Percentiles rank a stretch among this genome's conserved stretches.
phyloP scores from a whole-genome alignment of 35 echinoderm and acorn worm genomes.

The Hemicentrotus pulcherrimus region DNA sequence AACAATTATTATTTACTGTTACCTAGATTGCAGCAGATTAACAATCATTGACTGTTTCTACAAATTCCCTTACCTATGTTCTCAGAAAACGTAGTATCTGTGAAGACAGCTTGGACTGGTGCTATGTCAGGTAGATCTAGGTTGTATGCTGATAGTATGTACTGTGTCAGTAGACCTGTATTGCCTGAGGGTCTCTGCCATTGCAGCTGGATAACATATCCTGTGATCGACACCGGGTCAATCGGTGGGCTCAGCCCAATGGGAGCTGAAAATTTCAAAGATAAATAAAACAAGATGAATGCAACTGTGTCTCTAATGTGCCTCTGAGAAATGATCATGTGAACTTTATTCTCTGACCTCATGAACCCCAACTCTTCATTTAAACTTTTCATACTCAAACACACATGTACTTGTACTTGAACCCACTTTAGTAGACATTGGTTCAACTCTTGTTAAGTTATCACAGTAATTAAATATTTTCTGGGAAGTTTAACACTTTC shows the following conservation, averaged over 20 bases:
- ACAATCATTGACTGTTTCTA: no score
- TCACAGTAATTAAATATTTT: no score
- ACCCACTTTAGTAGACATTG: no score
- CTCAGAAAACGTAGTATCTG: slow-evolving; percentile 74
- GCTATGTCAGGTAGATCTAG: slow-evolving; percentile 60
- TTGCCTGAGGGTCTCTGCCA: slow-evolving; percentile 91
- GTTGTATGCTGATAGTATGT: slow-evolving; percentile 83
- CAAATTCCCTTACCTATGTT: slow-evolving; percentile 84
- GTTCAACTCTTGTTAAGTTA: no score
- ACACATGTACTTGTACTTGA: no score
- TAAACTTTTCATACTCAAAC: no score
- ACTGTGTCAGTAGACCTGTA: slow-evolving; percentile 81
- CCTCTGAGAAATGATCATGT: not conserved
- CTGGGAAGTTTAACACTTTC: no score
- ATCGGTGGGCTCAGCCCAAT: slow-evolving; percentile 80
- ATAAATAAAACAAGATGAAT: not conserved
- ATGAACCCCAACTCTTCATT: no score
- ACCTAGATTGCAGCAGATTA: no score
- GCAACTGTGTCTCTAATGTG: not conserved
- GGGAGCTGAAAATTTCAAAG: slow-evolving; percentile 62
- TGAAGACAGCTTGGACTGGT: slow-evolving; percentile 56
- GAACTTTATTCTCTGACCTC: no score
- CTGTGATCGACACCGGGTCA: slow-evolving; percentile 81
- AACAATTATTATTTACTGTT: no score
- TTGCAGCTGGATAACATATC: slow-evolving; percentile 70